Evolutionary conservation across 1,140 invertebrate genomes (phyloP).

Genomic region (Halictus rubicundus): DNA sequence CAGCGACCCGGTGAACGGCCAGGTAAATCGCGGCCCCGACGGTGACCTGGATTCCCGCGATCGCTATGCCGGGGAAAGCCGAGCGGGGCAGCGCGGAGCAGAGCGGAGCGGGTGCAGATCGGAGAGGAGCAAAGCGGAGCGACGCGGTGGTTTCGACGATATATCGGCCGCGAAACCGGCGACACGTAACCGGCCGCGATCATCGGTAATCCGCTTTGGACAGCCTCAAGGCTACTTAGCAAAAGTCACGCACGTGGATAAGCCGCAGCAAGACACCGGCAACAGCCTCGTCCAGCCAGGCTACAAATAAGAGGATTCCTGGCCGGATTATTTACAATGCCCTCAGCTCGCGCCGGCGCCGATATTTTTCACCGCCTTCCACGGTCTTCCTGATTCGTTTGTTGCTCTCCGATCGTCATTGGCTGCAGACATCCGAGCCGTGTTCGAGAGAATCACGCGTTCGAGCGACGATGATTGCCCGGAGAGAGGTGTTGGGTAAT

Average conservation of each 20-base stretch:
- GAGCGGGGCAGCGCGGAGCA: not conserved
- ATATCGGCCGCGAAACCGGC: too few relatives aligned
- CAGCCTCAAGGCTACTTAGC: slow-evolving; percentile 39
- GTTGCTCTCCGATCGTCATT: too few relatives aligned
- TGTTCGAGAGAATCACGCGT: too few relatives aligned
- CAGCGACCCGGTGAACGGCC: slow-evolving; percentile 35
- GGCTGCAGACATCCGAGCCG: too few relatives aligned
- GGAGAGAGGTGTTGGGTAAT: too few relatives aligned
- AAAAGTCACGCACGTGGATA: slow-evolving; percentile 46
- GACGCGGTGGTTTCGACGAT: too few relatives aligned
- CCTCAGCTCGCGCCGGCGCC: not conserved
- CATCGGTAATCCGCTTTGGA: slow-evolving; percentile 23
- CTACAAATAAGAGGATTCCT: slow-evolving; percentile 32
- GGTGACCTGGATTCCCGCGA: slow-evolving; percentile 30
- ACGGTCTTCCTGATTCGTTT: not conserved
- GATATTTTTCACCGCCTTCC: not conserved
- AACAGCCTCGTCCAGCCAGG: not conserved
- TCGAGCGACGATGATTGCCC: too few relatives aligned
- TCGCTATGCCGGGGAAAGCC: not conserved
- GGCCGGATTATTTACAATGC: slow-evolving; percentile 26
- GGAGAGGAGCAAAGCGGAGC: too few relatives aligned
- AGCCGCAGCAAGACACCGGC: not conserved
- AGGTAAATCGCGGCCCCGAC: slow-evolving; percentile 29
- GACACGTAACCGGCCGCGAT: not conserved
- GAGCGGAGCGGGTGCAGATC: too few relatives aligned